phyloP scores from a whole-genome alignment of 2,113 vertebrate species.

The Bambusicola thoracicus region DNA sequence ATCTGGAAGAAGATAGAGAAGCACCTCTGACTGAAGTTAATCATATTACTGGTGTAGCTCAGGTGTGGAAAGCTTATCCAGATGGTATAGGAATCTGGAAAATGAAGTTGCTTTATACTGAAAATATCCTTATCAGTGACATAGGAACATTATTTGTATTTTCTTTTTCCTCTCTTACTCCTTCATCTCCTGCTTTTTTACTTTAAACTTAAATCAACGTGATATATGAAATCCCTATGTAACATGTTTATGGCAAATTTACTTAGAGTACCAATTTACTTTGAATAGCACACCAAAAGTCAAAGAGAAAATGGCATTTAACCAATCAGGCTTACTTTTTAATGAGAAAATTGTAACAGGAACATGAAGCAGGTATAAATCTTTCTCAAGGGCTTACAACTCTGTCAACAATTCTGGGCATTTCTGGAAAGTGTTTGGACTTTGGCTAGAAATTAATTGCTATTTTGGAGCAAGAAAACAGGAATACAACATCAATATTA shows the following conservation, averaged over 20 bases:
- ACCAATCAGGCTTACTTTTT: not conserved
- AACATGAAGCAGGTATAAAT: not conserved
- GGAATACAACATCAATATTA: not conserved
- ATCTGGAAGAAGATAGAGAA: not conserved
- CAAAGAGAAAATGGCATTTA: not conserved
- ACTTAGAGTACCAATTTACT: not conserved
- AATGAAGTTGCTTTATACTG: not conserved
- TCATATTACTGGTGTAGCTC: not conserved
- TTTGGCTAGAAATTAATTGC: slow-evolving; percentile 4
- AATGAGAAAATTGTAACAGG: not conserved
- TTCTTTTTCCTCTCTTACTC: not conserved
- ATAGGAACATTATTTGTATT: not conserved
- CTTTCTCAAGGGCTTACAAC: not conserved
- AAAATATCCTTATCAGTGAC: not conserved
- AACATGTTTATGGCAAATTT: not conserved
- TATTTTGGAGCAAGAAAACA: not conserved
- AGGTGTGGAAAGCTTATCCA: not conserved
- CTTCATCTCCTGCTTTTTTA: not conserved
- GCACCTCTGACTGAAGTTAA: not conserved
- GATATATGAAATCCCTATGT: not conserved
- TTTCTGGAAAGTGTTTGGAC: not conserved
- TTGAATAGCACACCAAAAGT: not conserved
- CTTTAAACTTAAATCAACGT: not conserved
- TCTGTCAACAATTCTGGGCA: not conserved
- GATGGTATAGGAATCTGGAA: not conserved